Evolutionary conservation across 2,797 vertebrate species (phyloP).

Genomic region (Clarias platycephalus): DNA sequence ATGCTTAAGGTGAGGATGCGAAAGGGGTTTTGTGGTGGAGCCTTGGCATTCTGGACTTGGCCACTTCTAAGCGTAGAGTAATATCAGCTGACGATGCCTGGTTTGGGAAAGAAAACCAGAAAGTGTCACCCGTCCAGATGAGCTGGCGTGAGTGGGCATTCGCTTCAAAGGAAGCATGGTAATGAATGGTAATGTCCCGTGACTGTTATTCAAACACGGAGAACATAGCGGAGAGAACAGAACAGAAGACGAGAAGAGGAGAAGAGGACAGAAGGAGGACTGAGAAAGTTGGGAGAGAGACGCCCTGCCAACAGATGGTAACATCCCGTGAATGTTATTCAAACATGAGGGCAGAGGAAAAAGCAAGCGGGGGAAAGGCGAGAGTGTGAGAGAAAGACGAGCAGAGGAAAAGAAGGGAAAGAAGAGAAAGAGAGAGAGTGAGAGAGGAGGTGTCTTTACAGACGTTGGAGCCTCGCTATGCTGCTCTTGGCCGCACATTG

Average conservation of each 20-base stretch:
- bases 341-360: slow-evolving; percentile 29
- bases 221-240: slow-evolving; percentile 31
- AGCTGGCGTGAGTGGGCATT: slow-evolving; percentile 35
- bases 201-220: slow-evolving; percentile 36
- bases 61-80: neutral
- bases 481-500: slow-evolving; percentile 77
- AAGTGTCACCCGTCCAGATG: slow-evolving; percentile 32
- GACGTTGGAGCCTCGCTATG: slow-evolving; percentile 80
- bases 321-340: slow-evolving; percentile 43
- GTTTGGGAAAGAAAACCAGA: slow-evolving; percentile 32
- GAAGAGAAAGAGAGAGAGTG: neutral
- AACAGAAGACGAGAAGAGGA: neutral
- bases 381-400: slow-evolving; percentile 27
- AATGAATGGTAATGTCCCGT: slow-evolving; percentile 26
- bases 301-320: slow-evolving; percentile 31
- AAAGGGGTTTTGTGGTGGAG: neutral
- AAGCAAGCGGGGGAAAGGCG: slow-evolving; percentile 17
- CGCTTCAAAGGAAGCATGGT: slow-evolving; percentile 18
- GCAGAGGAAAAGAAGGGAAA: slow-evolving; percentile 20
- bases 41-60: neutral
- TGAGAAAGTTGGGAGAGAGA: neutral
- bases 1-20: slow-evolving; percentile 1
- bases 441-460: slow-evolving; percentile 70
- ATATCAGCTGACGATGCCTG: slow-evolving; percentile 6
- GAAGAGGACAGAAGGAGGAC: neutral